Conservation (phyloP, 1,140 invertebrate species). For the Andrena cerasifolii region DNA sequence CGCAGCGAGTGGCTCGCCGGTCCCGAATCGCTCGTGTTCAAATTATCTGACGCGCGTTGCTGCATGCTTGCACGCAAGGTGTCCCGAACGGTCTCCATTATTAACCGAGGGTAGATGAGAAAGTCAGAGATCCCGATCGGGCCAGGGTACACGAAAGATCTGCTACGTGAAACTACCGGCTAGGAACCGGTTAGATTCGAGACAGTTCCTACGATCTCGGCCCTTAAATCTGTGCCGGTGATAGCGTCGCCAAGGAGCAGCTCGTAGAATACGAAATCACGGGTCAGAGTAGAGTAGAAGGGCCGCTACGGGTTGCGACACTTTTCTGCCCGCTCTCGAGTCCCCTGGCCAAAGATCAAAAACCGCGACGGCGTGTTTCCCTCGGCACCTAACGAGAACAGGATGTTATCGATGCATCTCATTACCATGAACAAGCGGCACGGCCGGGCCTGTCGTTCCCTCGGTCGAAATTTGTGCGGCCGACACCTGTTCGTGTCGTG, state of each 20-base stretch:
- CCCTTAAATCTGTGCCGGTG: slow-evolving; percentile 25
- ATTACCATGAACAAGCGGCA: slow-evolving; percentile 15
- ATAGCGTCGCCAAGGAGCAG: background rate
- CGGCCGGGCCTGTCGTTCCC: background rate
- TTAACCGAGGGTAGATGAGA: background rate
- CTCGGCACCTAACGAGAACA: slow-evolving; percentile 8
- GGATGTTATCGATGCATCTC: slow-evolving; percentile 39
- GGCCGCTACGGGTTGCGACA: background rate
- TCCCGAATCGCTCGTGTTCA: no score
- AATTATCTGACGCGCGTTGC: background rate
- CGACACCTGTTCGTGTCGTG: slow-evolving; percentile 35
- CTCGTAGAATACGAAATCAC: slow-evolving; percentile 31
- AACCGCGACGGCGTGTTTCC: background rate
- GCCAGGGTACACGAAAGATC: slow-evolving; percentile 3
- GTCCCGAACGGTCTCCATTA: background rate
- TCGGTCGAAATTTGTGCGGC: slow-evolving; percentile 7
- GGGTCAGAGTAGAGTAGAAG: no score
- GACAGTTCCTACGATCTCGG: slow-evolving; percentile 4
- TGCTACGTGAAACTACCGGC: background rate
- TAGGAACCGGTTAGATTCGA: slow-evolving; percentile 33
- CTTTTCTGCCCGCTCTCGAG: background rate
- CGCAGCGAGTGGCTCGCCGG: no score
- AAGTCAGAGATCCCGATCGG: background rate
- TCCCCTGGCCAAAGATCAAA: background rate
- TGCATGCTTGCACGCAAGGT: background rate